phyloP scores from a whole-genome alignment of 1,140 invertebrate genomes.

The Polypedilum vanderplanki region DNA sequence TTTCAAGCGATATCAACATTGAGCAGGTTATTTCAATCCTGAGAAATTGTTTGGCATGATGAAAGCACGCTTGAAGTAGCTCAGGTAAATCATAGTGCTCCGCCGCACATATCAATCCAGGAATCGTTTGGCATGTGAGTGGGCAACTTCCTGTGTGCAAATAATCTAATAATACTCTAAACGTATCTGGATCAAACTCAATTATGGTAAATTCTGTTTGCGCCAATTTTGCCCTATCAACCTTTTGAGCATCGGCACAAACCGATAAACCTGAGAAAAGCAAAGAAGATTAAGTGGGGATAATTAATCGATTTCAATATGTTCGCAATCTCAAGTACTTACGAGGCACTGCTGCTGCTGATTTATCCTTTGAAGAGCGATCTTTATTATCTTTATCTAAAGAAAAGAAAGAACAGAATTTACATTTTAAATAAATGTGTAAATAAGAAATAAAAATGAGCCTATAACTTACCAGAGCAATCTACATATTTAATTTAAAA shows the following conservation, averaged over 20 bases:
- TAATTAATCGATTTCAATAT: not conserved
- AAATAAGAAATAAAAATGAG: slow-evolving; percentile 32
- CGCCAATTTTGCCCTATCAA: slow-evolving; percentile 80
- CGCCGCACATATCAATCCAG: slow-evolving; percentile 85
- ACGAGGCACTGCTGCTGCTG: slow-evolving; percentile 59
- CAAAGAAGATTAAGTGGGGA: not conserved
- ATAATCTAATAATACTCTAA: slow-evolving; percentile 83
- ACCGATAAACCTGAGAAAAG: slow-evolving; percentile 65
- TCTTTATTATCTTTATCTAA: slow-evolving; percentile 68
- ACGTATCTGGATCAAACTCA: slow-evolving; percentile 91
- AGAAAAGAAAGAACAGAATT: slow-evolving; percentile 37
- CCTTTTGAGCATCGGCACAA: slow-evolving; percentile 88
- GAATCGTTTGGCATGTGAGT: slow-evolving; percentile 83
- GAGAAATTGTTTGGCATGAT: slow-evolving; percentile 89
- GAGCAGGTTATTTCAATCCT: slow-evolving; percentile 85
- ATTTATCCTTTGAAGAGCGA: slow-evolving; percentile 69
- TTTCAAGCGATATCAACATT: slow-evolving; percentile 87
- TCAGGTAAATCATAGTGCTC: slow-evolving; percentile 92
- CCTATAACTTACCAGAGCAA: slow-evolving; percentile 80
- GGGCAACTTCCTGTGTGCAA: slow-evolving; percentile 87
- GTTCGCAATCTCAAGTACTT: slow-evolving; percentile 47
- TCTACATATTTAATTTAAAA: slow-evolving; percentile 44
- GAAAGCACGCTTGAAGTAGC: slow-evolving; percentile 86
- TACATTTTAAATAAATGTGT: not conserved
- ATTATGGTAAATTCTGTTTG: slow-evolving; percentile 94